phyloP scores from a whole-genome alignment of 2,888 invertebrate species.

The Zhuqinia jingwanae region DNA sequence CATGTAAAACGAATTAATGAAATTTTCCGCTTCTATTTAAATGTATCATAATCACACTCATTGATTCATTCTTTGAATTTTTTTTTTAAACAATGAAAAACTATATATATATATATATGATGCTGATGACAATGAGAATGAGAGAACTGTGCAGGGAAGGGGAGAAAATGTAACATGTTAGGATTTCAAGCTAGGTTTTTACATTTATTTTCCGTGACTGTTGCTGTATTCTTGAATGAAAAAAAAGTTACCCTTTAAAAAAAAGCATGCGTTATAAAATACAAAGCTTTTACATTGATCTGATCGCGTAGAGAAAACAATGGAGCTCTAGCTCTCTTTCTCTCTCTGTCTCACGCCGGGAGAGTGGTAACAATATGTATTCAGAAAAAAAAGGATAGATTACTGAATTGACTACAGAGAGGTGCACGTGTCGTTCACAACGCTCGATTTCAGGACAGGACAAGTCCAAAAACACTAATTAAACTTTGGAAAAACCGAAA shows the following conservation, averaged over 20 bases:
- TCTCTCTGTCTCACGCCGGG: background rate
- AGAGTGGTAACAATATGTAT: too few species aligned
- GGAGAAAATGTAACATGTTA: slow-evolving; percentile 1
- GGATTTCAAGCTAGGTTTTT: background rate
- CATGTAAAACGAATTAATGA: slow-evolving; percentile 15
- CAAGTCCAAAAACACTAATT: slow-evolving; percentile 65
- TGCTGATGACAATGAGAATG: too few species aligned
- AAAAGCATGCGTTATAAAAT: background rate
- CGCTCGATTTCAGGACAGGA: slow-evolving; percentile 58
- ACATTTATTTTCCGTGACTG: too few species aligned
- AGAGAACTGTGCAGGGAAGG: background rate
- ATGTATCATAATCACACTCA: slow-evolving; percentile 7
- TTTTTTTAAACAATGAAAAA: background rate
- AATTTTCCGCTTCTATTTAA: slow-evolving; percentile 4
- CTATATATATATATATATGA: too few species aligned
- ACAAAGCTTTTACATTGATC: background rate
- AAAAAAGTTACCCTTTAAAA: slow-evolving; percentile 35
- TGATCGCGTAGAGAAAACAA: slow-evolving; percentile 14
- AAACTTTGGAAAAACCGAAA: slow-evolving; percentile 25
- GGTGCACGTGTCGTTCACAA: slow-evolving; percentile 63
- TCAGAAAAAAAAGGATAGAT: slow-evolving; percentile 53
- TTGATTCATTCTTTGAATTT: background rate
- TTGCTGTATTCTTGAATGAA: background rate
- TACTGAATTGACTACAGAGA: slow-evolving; percentile 40
- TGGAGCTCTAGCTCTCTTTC: background rate